Evolutionary conservation across 2,113 vertebrate species (phyloP).

Genomic region (Oncorhynchus gorbuscha): DNA sequence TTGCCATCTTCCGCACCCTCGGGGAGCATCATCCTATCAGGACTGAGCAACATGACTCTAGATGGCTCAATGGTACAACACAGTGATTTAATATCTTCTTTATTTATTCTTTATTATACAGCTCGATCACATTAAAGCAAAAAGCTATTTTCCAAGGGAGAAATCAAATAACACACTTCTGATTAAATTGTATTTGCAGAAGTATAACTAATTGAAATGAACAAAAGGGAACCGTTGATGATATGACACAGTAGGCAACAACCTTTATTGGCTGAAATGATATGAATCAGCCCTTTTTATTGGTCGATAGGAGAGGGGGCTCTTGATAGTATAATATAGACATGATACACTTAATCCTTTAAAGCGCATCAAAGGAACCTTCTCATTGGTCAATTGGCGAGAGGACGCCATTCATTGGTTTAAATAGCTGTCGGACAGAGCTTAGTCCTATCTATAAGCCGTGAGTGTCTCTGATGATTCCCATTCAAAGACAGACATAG

Average conservation of each 20-base stretch:
- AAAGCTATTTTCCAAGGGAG: no score
- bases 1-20: conserved; percentile 96
- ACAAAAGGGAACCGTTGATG: not conserved
- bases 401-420: conserved; percentile 10
- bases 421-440: conserved; percentile 13
- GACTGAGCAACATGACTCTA: conserved; percentile 96
- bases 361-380: not conserved
- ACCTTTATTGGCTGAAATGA: not conserved
- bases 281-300: not conserved
- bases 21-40: conserved; percentile 95
- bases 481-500: conserved; percentile 55
- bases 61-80: conserved; percentile 93
- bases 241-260: not conserved
- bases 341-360: no score
- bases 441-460: not conserved
- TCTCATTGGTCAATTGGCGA: conserved; percentile 14
- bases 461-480: conserved; percentile 37
- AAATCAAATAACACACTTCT: not conserved
- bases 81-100: not conserved
- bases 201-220: not conserved
- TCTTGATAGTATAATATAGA: not conserved
- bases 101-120: not conserved
- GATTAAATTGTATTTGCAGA: not conserved
- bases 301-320: not conserved
- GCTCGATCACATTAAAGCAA: not conserved